Evolutionary conservation across 2,888 invertebrate genomes (phyloP), one percentile per base, ranked within the genome.

Genomic region (Buathra laborator): DNA sequence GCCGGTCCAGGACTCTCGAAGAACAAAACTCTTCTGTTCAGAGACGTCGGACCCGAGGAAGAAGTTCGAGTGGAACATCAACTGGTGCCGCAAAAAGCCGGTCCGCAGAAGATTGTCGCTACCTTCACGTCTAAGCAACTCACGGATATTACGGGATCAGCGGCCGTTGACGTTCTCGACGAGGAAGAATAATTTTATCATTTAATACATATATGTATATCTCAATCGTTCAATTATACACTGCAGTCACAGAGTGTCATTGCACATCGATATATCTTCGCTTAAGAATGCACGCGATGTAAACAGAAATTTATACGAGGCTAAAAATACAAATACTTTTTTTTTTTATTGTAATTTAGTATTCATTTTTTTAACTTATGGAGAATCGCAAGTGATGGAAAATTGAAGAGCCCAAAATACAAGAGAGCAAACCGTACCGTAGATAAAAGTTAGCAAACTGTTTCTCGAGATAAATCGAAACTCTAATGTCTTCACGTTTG

Each of bases 121-220:
- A 96, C 96, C 12, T 97, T 97, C 93, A 95, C 95, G 70, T 97
- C 97, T 0, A 95, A 94, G 43, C 95, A 97, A 91, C 94, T 97
- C 10, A 95, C 96, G 78, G 97, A 97, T 89, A 95, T 97, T 84
- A 95, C 95, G 6, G 97, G 97, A 51, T 96, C 96, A 0, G 95
- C 95, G 24, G 95, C 94, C 66, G 94, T 95, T 1, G 96, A 96
- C 76, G 96, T 96, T 1, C 94, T 89, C 19, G 93, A 93, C 14
- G 89, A 89, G 16, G 91, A 93, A 67, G 88, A 90, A 74, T 89
- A 83, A 87, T 12, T 44, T 44, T 3, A 53, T 44, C 16, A 44
- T 2, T 24, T 24, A 59, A 46, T 29, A 51, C 74, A 43, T 78
- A 24, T 24, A 43, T 75, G 56, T 59, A 51, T 62, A 53, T 51